Evolutionary conservation across 2,888 invertebrate genomes (phyloP), one percentile per base, ranked within the genome.

Genomic region (Acholoe squamosa): DNA sequence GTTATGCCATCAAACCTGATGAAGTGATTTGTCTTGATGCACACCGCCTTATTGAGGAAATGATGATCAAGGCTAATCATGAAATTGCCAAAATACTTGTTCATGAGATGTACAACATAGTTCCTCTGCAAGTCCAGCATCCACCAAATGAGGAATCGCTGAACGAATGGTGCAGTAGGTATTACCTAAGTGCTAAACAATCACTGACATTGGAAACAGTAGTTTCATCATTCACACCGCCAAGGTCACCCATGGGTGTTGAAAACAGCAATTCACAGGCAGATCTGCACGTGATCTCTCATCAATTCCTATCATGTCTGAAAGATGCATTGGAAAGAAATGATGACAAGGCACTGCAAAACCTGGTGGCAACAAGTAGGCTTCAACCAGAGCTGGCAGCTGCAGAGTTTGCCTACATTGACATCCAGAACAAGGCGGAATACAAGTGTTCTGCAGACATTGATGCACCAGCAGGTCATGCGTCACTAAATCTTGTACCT

Each of bases 401-500:
- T 88, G 88, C 88, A 3, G 56, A 88, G 25, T 84, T 34, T 84
- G 84, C 33, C 19, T 84, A 25, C 84, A 16, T n/a, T 10, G 84
- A 84, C 33, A 90, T 90, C 34, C 86, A 91, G 25, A 54, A 92
- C 90, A 91, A 94, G 88, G 95, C 95, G 0, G 91, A 92, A 52
- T 96, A 95, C 92, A 94, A 95, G 92, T 96, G 95, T 91, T 93
- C 94, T 12, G 94, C 94, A 22, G 80, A 67, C 34, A 10, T 43
- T 43, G 67, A 90, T 7, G 56, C 67, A 0, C 89, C 92, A 25
- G 95, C 92, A 91, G 96, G 96, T 92, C 99, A 99, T 96, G 99
- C 98, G 96, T 98, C 98, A 10, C 96, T 99, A 31, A 98, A 97
- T 95, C 97, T 98, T 76, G 97, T 98, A 1, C 97, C 98, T 89